Conservation (phyloP, 2,888 invertebrate genomes). For the Aphodius sticticus region DNA sequence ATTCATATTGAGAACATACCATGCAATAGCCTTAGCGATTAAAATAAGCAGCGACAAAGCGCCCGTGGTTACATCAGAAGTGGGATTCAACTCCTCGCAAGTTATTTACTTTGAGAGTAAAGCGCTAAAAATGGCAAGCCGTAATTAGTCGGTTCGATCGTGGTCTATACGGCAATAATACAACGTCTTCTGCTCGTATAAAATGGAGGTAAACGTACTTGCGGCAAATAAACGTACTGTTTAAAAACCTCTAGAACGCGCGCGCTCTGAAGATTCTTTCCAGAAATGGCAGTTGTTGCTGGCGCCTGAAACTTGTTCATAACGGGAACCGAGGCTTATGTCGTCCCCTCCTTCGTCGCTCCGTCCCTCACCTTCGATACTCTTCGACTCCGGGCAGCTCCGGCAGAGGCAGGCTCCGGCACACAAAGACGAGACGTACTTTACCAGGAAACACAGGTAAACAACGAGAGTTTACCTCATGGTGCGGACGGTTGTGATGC, state of each 20-base stretch:
- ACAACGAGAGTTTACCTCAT: constrained; percentile 21
- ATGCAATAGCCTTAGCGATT: background rate
- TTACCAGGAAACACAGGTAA: constrained; percentile 37
- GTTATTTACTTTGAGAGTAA: background rate
- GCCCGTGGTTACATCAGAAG: background rate
- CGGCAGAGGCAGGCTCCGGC: constrained; percentile 14
- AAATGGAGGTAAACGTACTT: constrained; percentile 30
- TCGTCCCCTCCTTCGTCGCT: constrained; percentile 11
- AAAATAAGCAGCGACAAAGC: background rate
- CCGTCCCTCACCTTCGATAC: background rate
- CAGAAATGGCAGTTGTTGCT: constrained; percentile 46
- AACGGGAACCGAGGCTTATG: constrained; percentile 21
- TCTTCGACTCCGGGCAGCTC: constrained; percentile 11
- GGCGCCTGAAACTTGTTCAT: constrained; percentile 49
- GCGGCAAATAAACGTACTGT: constrained; percentile 28
- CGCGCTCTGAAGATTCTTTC: constrained; percentile 44
- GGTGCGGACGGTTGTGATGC: background rate
- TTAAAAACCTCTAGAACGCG: constrained; percentile 30
- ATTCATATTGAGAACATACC: too few species aligned
- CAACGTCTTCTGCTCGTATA: constrained; percentile 13
- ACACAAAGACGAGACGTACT: constrained; percentile 26
- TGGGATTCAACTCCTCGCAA: background rate
- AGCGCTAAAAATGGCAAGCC: background rate
- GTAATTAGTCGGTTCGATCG: background rate
- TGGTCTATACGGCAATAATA: background rate